phyloP scores from a whole-genome alignment of 2,888 invertebrate species.

The Ichneumoninae sp. region DNA sequence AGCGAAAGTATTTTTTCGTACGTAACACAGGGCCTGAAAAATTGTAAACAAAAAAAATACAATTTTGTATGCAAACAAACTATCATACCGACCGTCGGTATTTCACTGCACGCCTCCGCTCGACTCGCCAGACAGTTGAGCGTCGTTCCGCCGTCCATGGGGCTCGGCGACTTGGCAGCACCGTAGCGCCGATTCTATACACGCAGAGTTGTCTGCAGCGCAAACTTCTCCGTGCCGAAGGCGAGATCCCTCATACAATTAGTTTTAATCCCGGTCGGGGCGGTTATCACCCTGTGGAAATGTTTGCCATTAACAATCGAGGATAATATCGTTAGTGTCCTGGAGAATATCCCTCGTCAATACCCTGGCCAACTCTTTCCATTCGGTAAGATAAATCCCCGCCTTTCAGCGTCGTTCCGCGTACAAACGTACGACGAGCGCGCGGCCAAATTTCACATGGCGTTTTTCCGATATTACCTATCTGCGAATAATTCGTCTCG shows the following conservation, averaged over 20 bases:
- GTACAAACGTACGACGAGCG: conserved; percentile 37
- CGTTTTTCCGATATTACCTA: conserved; percentile 71
- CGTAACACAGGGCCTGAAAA: not conserved
- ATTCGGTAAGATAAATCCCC: conserved; percentile 63
- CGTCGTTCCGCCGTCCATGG: not conserved
- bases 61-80: not conserved
- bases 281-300: conserved; percentile 70
- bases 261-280: conserved; percentile 66
- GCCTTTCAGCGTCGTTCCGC: conserved; percentile 56
- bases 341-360: conserved; percentile 56
- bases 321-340: conserved; percentile 41
- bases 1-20: not conserved
- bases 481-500: conserved; percentile 12
- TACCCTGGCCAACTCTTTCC: conserved; percentile 62
- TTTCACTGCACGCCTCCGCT: not conserved
- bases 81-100: not conserved
- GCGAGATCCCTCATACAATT: conserved; percentile 54
- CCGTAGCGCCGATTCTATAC: conserved; percentile 75
- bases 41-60: not conserved
- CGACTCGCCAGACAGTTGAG: conserved; percentile 5
- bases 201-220: conserved; percentile 79
- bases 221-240: conserved; percentile 75
- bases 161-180: conserved; percentile 67
- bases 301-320: conserved; percentile 21
- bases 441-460: conserved; percentile 74